Percentiles rank a stretch among this genome's conserved stretches.
Conservation (phyloP, 1,140 invertebrate genomes). For the Steinernema feltiae region DNA sequence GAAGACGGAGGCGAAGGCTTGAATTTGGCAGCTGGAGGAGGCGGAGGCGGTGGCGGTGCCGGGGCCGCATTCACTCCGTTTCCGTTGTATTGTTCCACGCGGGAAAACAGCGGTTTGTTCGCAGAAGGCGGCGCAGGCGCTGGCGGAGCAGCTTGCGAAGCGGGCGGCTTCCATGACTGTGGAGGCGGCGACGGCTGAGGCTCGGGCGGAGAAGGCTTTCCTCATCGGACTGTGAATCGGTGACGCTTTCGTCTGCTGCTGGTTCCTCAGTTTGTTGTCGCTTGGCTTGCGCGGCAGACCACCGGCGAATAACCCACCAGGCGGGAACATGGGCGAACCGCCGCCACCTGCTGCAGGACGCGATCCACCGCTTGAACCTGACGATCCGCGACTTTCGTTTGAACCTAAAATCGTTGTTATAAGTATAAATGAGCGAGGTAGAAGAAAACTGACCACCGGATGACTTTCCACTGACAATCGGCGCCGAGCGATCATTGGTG, state of each 20-base stretch:
- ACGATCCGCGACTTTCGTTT: neutral
- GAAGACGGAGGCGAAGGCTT: neutral
- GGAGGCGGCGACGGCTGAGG: neutral
- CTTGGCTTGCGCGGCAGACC: neutral
- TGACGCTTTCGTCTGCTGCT: neutral
- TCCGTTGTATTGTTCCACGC: neutral
- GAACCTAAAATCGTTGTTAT: neutral
- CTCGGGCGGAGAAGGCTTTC: neutral
- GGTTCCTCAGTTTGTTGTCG: neutral
- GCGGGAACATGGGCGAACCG: neutral
- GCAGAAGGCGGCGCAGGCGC: neutral
- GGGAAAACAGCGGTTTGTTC: neutral
- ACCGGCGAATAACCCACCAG: neutral
- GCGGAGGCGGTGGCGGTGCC: neutral
- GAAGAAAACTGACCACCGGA: too few relatives aligned
- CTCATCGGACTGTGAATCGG: neutral
- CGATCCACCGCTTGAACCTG: neutral
- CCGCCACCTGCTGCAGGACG: neutral
- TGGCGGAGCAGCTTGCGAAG: neutral
- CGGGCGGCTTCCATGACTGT: neutral
- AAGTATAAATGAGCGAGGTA: too few relatives aligned
- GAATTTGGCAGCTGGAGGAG: neutral
- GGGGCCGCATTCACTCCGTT: neutral
- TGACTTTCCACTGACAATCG: neutral
- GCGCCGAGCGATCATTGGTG: neutral